A percentile compares a stretch with the other conserved stretches of the same genome.
phyloP scores from a whole-genome alignment of 2,113 vertebrate genomes.

The Stegastes partitus region DNA sequence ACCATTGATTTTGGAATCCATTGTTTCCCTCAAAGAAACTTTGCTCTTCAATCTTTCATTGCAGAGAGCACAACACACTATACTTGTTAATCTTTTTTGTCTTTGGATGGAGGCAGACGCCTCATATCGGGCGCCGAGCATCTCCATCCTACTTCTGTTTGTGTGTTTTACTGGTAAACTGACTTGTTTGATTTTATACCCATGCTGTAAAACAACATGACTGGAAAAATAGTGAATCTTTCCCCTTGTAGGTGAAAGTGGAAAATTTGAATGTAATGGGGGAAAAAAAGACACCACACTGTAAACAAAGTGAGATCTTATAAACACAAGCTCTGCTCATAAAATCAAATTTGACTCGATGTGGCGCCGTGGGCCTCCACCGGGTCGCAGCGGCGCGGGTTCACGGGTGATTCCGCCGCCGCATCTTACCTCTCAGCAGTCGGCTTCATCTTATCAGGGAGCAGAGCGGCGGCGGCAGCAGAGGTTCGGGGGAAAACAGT shows the following conservation, averaged over 20 bases:
- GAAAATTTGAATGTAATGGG: background rate
- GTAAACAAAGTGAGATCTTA: conserved; percentile 24
- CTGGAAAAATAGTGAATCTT: background rate
- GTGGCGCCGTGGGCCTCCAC: conserved; percentile 24
- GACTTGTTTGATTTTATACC: background rate
- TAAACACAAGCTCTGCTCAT: background rate
- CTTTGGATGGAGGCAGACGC: background rate
- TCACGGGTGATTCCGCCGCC: conserved; percentile 33
- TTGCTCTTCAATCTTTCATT: background rate
- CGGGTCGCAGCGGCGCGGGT: conserved; percentile 28
- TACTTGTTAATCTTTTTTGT: background rate
- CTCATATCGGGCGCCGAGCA: background rate
- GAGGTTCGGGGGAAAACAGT: conserved; percentile 47
- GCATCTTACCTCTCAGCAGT: conserved; percentile 48
- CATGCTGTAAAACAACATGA: background rate
- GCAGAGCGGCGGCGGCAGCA: conserved; percentile 46
- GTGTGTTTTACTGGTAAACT: background rate
- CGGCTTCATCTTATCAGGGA: conserved; percentile 58
- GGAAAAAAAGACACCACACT: background rate
- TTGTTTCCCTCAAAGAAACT: background rate
- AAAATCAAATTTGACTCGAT: conserved; percentile 27
- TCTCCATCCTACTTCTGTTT: background rate
- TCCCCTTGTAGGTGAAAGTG: background rate
- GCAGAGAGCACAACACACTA: background rate
- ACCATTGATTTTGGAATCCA: background rate